These are phyloP conservation scores for Himalopsyche anomala DNA, from an alignment of 2,888 invertebrate species.

Conservation along the genomic window DNA sequence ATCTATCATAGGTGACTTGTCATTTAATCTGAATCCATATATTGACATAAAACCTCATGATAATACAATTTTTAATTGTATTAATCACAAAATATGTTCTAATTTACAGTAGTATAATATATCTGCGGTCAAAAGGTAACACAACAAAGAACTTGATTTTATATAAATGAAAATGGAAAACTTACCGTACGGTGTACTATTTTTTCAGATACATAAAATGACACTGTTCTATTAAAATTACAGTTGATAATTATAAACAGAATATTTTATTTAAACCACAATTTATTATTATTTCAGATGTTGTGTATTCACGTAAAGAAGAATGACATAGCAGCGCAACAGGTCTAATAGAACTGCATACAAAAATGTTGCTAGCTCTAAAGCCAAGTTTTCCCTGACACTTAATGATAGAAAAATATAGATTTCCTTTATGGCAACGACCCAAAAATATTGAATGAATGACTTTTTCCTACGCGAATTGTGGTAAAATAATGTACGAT, in stretches of 20 bases:
- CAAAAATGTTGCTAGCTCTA: not conserved
- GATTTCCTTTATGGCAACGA: not conserved
- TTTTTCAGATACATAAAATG: slow-evolving; percentile 15
- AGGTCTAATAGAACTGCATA: not conserved
- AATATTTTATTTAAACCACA: not conserved
- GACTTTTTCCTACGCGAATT: too few relatives aligned
- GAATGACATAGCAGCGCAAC: not conserved
- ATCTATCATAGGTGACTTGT: too few relatives aligned
- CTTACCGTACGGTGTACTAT: not conserved
- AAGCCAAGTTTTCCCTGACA: not conserved
- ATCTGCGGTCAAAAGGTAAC: not conserved
- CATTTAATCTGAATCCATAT: too few relatives aligned
- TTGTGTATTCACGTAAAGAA: not conserved
- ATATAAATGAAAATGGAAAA: not conserved
- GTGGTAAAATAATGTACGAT: too few relatives aligned
- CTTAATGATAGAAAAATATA: not conserved
- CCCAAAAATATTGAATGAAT: too few relatives aligned
- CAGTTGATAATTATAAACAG: not conserved
- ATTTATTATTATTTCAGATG: not conserved
- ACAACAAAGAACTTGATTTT: not conserved
- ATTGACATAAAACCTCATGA: not conserved
- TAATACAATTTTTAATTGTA: not conserved
- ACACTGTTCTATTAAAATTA: not conserved
- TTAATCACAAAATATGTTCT: not conserved
- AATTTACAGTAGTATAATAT: not conserved